A percentile compares a stretch with the other conserved stretches of the same genome.
These are phyloP conservation scores for Acanthosepion lycidas DNA, from an alignment of 2,888 invertebrate genomes.

Conservation along the genomic window DNA sequence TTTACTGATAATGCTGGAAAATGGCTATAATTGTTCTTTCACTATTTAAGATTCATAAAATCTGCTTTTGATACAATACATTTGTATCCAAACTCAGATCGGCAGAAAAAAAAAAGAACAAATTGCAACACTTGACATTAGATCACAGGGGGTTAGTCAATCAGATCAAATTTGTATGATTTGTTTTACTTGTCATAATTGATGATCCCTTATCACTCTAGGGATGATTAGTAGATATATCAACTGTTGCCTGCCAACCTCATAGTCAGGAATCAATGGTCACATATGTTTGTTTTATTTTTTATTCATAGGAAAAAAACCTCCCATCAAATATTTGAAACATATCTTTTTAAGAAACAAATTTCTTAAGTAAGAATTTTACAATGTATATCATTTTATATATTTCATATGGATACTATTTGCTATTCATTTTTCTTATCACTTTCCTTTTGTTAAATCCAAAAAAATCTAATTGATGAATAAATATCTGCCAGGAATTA, in stretches of 20 bases:
- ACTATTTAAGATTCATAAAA: neutral
- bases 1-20: neutral
- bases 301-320: neutral
- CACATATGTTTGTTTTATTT: neutral
- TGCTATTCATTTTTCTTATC: too few species aligned
- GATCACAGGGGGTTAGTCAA: neutral
- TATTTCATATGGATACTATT: too few species aligned
- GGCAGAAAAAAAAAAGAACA: neutral
- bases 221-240: neutral
- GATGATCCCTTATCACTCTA: neutral
- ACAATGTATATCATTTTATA: too few species aligned
- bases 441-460: too few species aligned
- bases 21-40: neutral
- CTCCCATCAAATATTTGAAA: neutral
- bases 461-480: too few species aligned
- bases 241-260: neutral
- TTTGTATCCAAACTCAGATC: neutral
- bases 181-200: neutral
- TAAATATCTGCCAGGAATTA: too few species aligned
- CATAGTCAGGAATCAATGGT: neutral
- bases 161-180: slow-evolving; percentile 6
- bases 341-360: neutral
- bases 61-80: neutral
- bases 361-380: too few species aligned
- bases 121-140: neutral